These are phyloP conservation scores for Dipodomys stephensi DNA, from an alignment of 2,113 vertebrate genomes.

Conservation along the genomic window DNA sequence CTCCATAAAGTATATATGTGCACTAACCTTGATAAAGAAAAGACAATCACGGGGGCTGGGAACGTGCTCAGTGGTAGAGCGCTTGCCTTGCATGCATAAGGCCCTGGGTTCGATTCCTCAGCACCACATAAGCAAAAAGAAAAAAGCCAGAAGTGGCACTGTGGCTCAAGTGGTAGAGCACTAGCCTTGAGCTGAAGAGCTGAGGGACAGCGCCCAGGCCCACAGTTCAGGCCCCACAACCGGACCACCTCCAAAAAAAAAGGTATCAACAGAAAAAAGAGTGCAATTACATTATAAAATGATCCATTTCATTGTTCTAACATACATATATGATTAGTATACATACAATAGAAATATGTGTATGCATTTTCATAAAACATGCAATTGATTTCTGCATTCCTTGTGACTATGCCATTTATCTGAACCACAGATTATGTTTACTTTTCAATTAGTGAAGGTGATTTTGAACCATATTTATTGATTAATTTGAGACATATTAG, in stretches of 20 bases:
- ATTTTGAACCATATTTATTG: conserved; percentile 65
- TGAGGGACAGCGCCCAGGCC: too few relatives aligned
- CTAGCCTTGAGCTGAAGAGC: too few relatives aligned
- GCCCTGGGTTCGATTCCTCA: too few relatives aligned
- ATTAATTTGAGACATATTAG: conserved; percentile 41
- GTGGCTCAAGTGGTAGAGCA: too few relatives aligned
- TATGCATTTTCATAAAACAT: neutral
- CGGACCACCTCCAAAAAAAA: too few relatives aligned
- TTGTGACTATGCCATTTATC: conserved; percentile 39
- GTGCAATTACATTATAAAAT: conserved; percentile 1
- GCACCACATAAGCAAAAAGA: too few relatives aligned
- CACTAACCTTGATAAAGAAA: conserved; percentile 50
- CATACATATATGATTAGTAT: neutral
- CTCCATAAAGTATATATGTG: neutral
- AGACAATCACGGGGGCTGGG: neutral
- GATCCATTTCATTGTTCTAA: neutral
- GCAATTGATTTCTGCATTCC: neutral
- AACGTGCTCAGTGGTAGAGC: too few relatives aligned
- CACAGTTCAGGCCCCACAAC: too few relatives aligned
- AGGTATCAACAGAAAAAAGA: conserved; percentile 13
- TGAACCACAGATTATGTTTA: neutral
- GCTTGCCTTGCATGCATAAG: too few relatives aligned
- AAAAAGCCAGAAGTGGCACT: too few relatives aligned
- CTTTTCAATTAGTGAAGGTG: conserved; percentile 32
- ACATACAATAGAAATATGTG: neutral